phyloP scores from a whole-genome alignment of 2,888 invertebrate genomes.

The Cheilosia vulpina region DNA sequence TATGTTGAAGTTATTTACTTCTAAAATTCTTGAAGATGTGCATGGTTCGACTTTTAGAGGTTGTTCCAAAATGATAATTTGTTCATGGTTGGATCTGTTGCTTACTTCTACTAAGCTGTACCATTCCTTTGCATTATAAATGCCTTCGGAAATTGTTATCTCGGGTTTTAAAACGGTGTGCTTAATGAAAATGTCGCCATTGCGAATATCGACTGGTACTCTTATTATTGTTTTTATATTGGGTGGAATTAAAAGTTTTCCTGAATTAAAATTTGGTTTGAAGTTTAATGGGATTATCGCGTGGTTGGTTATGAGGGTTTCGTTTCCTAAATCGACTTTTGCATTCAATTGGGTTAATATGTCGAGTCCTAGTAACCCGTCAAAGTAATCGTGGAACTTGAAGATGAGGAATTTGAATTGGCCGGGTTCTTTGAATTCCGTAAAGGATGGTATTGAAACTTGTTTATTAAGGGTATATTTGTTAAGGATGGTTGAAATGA shows the following conservation, averaged over 20 bases:
- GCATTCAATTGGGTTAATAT: conserved; percentile 38
- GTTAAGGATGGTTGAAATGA: conserved; percentile 37
- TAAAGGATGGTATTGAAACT: conserved; percentile 5
- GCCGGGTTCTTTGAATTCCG: conserved; percentile 26
- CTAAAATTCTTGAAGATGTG: too few relatives aligned
- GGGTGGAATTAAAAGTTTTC: conserved; percentile 28
- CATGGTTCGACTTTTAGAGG: too few relatives aligned
- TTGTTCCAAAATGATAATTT: too few relatives aligned
- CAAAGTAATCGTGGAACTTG: neutral
- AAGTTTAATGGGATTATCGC: conserved; percentile 32
- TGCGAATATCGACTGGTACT: conserved; percentile 42
- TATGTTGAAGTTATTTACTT: too few relatives aligned
- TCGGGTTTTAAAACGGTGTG: too few relatives aligned
- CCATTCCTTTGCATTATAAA: too few relatives aligned
- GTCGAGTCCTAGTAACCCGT: neutral
- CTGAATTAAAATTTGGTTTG: conserved; percentile 49
- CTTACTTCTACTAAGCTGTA: too few relatives aligned
- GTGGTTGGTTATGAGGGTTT: conserved; percentile 28
- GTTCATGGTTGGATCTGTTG: too few relatives aligned
- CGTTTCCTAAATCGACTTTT: conserved; percentile 44
- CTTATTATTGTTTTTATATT: conserved; percentile 30
- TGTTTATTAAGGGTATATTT: conserved; percentile 27
- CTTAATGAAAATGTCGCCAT: conserved; percentile 20
- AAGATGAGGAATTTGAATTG: neutral
- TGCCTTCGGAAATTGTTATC: too few relatives aligned